Evolutionary conservation across 2,888 invertebrate species (phyloP), one percentile per base, ranked within the genome.

Genomic region (Drosophila setosimentum): DNA sequence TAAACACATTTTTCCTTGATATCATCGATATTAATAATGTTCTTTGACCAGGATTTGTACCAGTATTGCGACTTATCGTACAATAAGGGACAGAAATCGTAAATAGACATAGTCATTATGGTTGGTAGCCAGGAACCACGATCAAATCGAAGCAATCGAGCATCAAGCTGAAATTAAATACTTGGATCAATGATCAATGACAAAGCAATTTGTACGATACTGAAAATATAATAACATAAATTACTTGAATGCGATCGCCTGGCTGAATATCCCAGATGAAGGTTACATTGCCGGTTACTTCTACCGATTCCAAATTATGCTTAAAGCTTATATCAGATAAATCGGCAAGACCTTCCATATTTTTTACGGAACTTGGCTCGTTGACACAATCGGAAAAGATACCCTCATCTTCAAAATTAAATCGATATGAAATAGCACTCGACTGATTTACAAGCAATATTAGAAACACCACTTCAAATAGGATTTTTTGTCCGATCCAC

Each of bases 51-150:
- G 21, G 10, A 16, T 0, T 29, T 40, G 33, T 76, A 76, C 76
- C 72, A 68, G 8, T 50, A 55, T 18, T 66, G 63, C 0, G 42
- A 10, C 10, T 30, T 11, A 3, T 76, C 58, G 37, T 55, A 76
- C 18, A 79, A 10, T 1, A 18, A 0, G 0, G 0, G 1, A 27
- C 78, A 78, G 0, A 18, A 0, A 32, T 67, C 40, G 1, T 0
- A 1, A 1, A 42, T 0, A 0, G 10, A 2, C 0, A 73, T 1
- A 7, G 4, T 30, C 2, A 63, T 24, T 2, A 55, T 6, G 1
- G 79, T 68, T 32, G 37, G 53, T 10, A n/a, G 21, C 78, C 78
- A 78, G 3, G 2, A 10, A 2, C 72, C 59, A 10, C 76, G 54
- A 4, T 76, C 61, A 30, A 45, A 58, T 2, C 29, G 60, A 18